A percentile compares a stretch with the other conserved stretches of the same genome.
phyloP scores from a whole-genome alignment of 2,797 vertebrate species.

The Peromyscus melanophrys region DNA sequence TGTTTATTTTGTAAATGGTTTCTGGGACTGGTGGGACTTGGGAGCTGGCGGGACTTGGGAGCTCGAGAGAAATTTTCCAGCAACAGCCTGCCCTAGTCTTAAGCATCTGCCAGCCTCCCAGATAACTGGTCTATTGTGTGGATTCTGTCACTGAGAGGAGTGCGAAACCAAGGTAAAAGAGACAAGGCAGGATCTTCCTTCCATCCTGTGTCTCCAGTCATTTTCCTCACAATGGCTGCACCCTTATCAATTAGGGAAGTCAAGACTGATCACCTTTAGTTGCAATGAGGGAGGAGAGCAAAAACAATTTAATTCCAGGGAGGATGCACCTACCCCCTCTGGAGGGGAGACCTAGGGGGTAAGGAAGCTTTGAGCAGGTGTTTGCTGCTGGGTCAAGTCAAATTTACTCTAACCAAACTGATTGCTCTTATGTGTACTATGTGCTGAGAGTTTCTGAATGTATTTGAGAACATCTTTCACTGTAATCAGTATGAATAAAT shows the following conservation, averaged over 20 bases:
- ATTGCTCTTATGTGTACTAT: not conserved
- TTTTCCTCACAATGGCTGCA: not conserved
- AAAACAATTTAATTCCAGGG: too few relatives aligned
- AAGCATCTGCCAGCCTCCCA: not conserved
- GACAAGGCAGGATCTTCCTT: not conserved
- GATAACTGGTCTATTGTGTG: rapidly evolving
- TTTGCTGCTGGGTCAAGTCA: not conserved
- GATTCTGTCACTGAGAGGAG: not conserved
- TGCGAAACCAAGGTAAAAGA: not conserved
- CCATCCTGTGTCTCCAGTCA: not conserved
- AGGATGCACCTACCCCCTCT: not conserved
- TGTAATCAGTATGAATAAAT: not conserved
- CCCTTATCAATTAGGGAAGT: not conserved
- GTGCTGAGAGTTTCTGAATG: not conserved
- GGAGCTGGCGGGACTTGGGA: too few relatives aligned
- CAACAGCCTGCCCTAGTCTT: not conserved
- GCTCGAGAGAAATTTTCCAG: too few relatives aligned
- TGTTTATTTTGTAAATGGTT: too few relatives aligned
- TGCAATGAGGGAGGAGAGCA: not conserved
- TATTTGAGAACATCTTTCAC: not conserved
- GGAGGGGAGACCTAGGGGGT: rapidly evolving
- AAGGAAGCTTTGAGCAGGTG: too few relatives aligned
- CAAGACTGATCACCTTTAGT: not conserved
- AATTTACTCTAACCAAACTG: too few relatives aligned
- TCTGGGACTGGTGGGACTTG: too few relatives aligned